Conservation (phyloP, 2,797 vertebrate species). For the Hippopotamyrus pictus region DNA sequence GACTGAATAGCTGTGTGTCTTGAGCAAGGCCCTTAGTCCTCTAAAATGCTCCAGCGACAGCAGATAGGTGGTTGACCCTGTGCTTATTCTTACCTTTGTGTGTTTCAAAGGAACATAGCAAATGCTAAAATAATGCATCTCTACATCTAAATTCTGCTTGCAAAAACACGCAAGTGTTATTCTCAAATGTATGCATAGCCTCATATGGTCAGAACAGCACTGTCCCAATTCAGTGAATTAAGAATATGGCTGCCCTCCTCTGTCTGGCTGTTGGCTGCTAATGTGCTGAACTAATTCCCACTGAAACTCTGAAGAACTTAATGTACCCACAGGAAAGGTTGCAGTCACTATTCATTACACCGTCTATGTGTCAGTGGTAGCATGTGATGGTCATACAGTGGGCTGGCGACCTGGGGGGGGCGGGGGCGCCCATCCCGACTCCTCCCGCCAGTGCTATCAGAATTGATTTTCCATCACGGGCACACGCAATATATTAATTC, state of each 20-base stretch:
- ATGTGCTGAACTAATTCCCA: not conserved
- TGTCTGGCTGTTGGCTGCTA: not conserved
- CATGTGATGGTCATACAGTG: not conserved
- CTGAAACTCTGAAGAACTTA: not conserved
- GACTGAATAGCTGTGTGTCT: not conserved
- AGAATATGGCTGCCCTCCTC: not conserved
- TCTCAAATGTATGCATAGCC: conserved; percentile 13
- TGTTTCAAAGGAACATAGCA: not conserved
- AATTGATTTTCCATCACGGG: not conserved
- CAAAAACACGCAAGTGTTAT: not conserved
- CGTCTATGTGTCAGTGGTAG: not conserved
- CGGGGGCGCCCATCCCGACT: not conserved
- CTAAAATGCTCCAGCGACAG: not conserved
- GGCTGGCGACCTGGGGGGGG: not conserved
- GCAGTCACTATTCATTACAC: not conserved
- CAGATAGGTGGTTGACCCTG: not conserved
- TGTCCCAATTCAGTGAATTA: not conserved
- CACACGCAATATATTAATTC: not conserved
- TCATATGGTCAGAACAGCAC: not conserved
- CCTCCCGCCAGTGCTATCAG: not conserved
- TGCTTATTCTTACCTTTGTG: not conserved
- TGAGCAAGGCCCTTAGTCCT: not conserved
- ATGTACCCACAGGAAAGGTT: not conserved
- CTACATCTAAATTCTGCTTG: not conserved
- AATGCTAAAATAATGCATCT: not conserved